These are phyloP conservation scores for Grapholita molesta DNA, from an alignment of 1,140 invertebrate genomes.

Conservation along the genomic window DNA sequence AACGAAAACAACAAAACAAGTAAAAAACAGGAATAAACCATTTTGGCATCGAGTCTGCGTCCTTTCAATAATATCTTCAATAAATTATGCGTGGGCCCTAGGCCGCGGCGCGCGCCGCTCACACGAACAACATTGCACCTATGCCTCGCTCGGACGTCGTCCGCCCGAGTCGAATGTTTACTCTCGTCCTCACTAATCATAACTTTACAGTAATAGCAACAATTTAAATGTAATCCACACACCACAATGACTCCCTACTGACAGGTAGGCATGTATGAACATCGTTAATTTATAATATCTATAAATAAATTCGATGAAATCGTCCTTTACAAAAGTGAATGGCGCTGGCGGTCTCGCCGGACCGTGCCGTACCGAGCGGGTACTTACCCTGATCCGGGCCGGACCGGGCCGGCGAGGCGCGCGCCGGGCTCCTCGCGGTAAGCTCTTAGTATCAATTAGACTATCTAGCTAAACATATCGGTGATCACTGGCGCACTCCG, in stretches of 20 bases:
- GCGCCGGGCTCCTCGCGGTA: conserved; percentile 41
- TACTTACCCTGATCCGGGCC: conserved; percentile 36
- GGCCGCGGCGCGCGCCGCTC: conserved; percentile 23
- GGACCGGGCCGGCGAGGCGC: conserved; percentile 26
- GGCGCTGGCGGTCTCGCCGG: conserved; percentile 38
- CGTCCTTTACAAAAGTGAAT: conserved; percentile 61
- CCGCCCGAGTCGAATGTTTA: conserved; percentile 67
- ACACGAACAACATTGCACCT: conserved; percentile 70
- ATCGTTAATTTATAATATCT: conserved; percentile 71
- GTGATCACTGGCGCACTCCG: conserved; percentile 32
- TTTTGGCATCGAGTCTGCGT: conserved; percentile 75
- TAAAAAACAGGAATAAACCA: conserved; percentile 76
- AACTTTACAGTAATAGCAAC: conserved; percentile 72
- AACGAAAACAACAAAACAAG: conserved; percentile 76
- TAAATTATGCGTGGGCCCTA: conserved; percentile 62
- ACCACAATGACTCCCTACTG: conserved; percentile 58
- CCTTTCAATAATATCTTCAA: conserved; percentile 57
- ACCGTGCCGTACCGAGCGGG: conserved; percentile 28
- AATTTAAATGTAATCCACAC: conserved; percentile 70
- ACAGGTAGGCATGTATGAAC: conserved; percentile 56
- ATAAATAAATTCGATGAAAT: conserved; percentile 77
- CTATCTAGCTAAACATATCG: conserved; percentile 48
- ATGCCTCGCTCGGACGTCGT: conserved; percentile 69
- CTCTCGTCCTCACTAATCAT: conserved; percentile 62
- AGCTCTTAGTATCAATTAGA: conserved; percentile 55